Evolutionary conservation across 2,113 vertebrate species (phyloP), one percentile per base, ranked within the genome.

Genomic region (Campylorhamphus procurvoides): DNA sequence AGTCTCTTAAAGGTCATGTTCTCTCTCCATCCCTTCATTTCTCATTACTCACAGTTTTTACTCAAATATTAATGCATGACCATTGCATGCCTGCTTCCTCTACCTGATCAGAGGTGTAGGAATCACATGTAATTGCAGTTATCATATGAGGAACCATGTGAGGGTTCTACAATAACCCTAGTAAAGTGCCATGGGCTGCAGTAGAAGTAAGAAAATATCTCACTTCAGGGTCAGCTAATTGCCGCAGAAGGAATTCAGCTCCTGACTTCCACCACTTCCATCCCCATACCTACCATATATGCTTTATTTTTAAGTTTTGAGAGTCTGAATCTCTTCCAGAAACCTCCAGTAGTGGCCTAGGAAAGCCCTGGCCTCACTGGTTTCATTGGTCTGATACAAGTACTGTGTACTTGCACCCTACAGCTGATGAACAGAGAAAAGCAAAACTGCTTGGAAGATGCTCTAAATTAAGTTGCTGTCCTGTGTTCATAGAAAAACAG

Each of bases 211-310:
- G 22, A 37, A 44, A 64, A 60, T 53, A 60, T 87, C 40, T 68
- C 14, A 35, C 37, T 87, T 71, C 40, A n/a, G 64, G 6, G 1
- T 40, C 58, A 78, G 22, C 31, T 71, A 56, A 44, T 60, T 74
- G 37, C 22, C 66, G 24, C 49, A 49, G 60, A 82, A 40, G 8
- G 14, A 35, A 82, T 72, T 56, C n/a, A 53, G 15, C 18, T 90
- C 19, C 19, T 33, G 9, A 12, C 12, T 82, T 75, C 2, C 6
- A 20, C 7, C 44, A 7, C 23, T 79, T 71, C 17, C 25, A 42
- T 39, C 8, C 37, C 24, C 13, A 7, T 20, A 22, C 15, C 42
- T 72, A 44, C 8, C 0, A 0, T 0, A 0, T 24, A 14, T 20
- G 7, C 3, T 58, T 84, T 76, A 8, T 83, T 74, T 71, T 29